Percentiles rank a stretch among this genome's conserved stretches.
Evolutionary conservation across 2,888 invertebrate genomes (phyloP).

Genomic region (Eulithis testata): DNA sequence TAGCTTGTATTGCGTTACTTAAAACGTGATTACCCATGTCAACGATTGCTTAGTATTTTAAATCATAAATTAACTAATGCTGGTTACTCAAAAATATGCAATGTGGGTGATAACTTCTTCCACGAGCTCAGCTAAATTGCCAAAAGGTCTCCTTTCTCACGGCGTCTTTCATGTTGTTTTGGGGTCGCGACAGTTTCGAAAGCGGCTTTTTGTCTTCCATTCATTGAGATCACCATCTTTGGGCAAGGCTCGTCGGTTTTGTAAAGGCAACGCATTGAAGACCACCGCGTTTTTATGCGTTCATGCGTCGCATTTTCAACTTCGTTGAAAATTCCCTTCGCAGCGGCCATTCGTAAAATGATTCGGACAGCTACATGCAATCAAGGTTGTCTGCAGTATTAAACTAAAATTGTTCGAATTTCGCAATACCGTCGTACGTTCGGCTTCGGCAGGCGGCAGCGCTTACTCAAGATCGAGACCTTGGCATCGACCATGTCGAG

Average conservation of each 20-base stretch:
- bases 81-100: neutral
- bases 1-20: slow-evolving; percentile 26
- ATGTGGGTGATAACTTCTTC: neutral
- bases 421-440: slow-evolving; percentile 23
- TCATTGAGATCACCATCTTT: slow-evolving; percentile 46
- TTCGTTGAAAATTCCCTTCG: slow-evolving; percentile 27
- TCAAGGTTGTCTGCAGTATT: slow-evolving; percentile 37
- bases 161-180: slow-evolving; percentile 30
- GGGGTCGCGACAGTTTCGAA: slow-evolving; percentile 44
- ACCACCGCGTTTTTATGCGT: slow-evolving; percentile 34
- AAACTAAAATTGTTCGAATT: slow-evolving; percentile 17
- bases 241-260: slow-evolving; percentile 42
- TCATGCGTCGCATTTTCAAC: slow-evolving; percentile 11
- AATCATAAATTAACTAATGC: slow-evolving; percentile 1
- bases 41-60: slow-evolving; percentile 5
- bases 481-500: slow-evolving; percentile 56
- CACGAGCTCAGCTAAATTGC: slow-evolving; percentile 10
- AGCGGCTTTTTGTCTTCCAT: slow-evolving; percentile 49
- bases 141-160: slow-evolving; percentile 31
- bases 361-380: slow-evolving; percentile 13
- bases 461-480: slow-evolving; percentile 46
- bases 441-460: slow-evolving; percentile 26
- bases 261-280: slow-evolving; percentile 32
- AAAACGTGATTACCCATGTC: slow-evolving; percentile 24
- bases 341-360: slow-evolving; percentile 22